phyloP scores from a whole-genome alignment of 2,113 vertebrate genomes.

The Scartelaos histophorus region DNA sequence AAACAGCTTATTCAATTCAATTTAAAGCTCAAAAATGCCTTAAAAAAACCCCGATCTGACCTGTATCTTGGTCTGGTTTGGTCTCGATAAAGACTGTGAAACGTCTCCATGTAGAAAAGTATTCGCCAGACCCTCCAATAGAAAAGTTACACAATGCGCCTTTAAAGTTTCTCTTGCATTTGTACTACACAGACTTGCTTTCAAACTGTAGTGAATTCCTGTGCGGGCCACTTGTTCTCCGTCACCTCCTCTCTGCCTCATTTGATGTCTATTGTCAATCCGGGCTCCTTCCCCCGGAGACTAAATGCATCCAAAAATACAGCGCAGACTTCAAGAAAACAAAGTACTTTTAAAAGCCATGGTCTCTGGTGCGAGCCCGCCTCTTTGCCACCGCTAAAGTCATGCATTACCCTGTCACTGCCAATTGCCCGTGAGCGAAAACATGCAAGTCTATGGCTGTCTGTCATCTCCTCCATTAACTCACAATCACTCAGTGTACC shows the following conservation, averaged over 20 bases:
- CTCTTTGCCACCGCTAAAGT: not conserved
- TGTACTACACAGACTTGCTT: not conserved
- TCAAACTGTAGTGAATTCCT: not conserved
- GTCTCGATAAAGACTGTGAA: too few species aligned
- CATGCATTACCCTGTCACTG: slow-evolving; percentile 2
- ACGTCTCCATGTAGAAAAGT: too few species aligned
- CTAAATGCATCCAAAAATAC: not conserved
- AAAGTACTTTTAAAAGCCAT: not conserved
- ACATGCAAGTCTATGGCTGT: slow-evolving; percentile 1
- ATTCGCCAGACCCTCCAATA: too few species aligned
- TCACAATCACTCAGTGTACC: not conserved
- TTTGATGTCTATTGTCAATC: slow-evolving; percentile 2
- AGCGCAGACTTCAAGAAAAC: not conserved
- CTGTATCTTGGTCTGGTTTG: too few species aligned
- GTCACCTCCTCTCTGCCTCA: slow-evolving; percentile 9
- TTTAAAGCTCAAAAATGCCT: too few species aligned
- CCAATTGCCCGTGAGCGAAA: slow-evolving; percentile 4
- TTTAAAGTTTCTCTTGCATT: not conserved
- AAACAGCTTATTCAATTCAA: too few species aligned
- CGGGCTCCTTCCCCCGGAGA: not conserved
- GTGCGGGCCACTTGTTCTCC: not conserved
- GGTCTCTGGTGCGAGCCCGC: not conserved
- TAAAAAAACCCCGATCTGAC: too few species aligned
- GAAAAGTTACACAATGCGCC: too few species aligned
- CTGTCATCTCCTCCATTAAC: slow-evolving; percentile 4